Evolutionary conservation across 2,797 vertebrate species (phyloP).

Genomic region (Acipenser transmontanus): DNA sequence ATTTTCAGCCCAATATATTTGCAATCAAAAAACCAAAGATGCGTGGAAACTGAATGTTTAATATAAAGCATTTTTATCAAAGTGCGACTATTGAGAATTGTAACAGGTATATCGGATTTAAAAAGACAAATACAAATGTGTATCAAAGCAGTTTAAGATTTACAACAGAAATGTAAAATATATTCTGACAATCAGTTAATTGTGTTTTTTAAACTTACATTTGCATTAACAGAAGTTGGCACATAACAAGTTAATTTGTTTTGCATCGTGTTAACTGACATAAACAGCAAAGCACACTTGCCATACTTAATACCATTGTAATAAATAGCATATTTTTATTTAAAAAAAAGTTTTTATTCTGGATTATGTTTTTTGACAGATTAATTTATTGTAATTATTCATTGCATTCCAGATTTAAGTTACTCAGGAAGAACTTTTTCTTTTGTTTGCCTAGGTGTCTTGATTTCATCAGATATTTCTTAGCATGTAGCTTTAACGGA

Average conservation of each 20-base stretch:
- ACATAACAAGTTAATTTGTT: constrained; percentile 19
- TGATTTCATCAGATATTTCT: background rate
- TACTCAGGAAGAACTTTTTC: constrained; percentile 85
- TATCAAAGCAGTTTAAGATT: too few species aligned
- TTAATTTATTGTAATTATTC: constrained; percentile 75
- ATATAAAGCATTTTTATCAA: too few species aligned
- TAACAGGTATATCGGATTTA: too few species aligned
- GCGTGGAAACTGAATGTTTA: too few species aligned
- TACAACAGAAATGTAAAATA: background rate
- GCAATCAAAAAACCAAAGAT: too few species aligned
- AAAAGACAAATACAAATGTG: too few species aligned
- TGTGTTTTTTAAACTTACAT: background rate
- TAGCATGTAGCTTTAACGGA: background rate
- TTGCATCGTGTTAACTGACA: constrained; percentile 38
- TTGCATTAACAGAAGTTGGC: constrained; percentile 11
- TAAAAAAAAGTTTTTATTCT: constrained; percentile 42
- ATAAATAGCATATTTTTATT: constrained; percentile 35
- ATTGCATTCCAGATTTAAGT: constrained; percentile 79
- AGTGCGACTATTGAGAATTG: too few species aligned
- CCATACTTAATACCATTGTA: constrained; percentile 29
- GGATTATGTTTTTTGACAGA: constrained; percentile 48
- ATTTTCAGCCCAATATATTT: too few species aligned
- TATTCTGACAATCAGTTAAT: background rate
- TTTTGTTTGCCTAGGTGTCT: background rate
- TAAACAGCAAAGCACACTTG: constrained; percentile 9